Conservation (phyloP, 1,140 invertebrate species). For the Zaprionus ornatus region DNA sequence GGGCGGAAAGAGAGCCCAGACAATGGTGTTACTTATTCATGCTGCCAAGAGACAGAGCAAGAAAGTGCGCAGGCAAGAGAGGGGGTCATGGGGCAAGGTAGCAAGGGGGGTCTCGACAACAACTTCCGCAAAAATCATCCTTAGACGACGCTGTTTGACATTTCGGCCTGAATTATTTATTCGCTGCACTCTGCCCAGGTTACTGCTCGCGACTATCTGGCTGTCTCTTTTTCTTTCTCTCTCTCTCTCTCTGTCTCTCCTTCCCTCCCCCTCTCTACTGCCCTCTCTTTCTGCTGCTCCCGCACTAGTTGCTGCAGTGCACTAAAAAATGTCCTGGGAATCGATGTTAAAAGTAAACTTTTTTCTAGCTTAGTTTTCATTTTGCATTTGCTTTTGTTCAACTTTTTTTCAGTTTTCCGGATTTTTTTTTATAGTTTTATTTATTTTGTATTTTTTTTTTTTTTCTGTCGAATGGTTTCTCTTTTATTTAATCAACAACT, state of each 20-base stretch:
- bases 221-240: slow-evolving; percentile 1
- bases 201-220: slow-evolving; percentile 7
- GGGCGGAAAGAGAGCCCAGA: slow-evolving; percentile 33
- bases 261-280: background rate
- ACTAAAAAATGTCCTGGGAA: slow-evolving; percentile 54
- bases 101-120: slow-evolving; percentile 32
- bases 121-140: slow-evolving; percentile 79
- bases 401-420: slow-evolving; percentile 4
- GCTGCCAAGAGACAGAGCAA: slow-evolving; percentile 47
- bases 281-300: background rate
- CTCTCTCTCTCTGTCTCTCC: slow-evolving; percentile 1
- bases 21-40: slow-evolving; percentile 77
- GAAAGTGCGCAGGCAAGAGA: background rate
- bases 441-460: slow-evolving; percentile 34
- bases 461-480: slow-evolving; percentile 32
- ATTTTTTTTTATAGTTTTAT: slow-evolving; percentile 2
- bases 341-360: slow-evolving; percentile 74
- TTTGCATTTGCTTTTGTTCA: slow-evolving; percentile 45
- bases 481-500: slow-evolving; percentile 80
- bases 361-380: slow-evolving; percentile 43
- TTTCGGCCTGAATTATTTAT: slow-evolving; percentile 79
- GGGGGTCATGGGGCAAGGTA: background rate
- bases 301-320: slow-evolving; percentile 28
- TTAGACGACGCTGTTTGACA: slow-evolving; percentile 76
- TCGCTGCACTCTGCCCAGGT: slow-evolving; percentile 57